Evolutionary conservation across 2,113 vertebrate species (phyloP).

Genomic region (Vulpes lagopus): DNA sequence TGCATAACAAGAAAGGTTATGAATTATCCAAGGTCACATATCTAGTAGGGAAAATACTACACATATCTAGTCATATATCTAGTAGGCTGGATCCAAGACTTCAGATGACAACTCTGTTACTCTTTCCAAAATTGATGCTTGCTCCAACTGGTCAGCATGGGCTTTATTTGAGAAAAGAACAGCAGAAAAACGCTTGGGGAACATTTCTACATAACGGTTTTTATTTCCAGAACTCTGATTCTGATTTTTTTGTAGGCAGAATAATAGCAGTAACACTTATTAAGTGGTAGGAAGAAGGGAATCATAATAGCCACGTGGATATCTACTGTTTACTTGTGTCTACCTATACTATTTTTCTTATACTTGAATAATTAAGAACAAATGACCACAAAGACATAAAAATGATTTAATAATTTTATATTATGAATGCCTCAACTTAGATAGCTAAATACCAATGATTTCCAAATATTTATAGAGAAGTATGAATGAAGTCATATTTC

Average conservation of each 20-base stretch:
- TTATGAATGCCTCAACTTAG: not conserved
- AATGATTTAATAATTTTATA: not conserved
- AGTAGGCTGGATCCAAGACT: not conserved
- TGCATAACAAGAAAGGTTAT: not conserved
- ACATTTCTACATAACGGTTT: not conserved
- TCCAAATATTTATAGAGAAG: slow-evolving; percentile 4
- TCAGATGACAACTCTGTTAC: not conserved
- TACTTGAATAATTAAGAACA: not conserved
- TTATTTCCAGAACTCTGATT: not conserved
- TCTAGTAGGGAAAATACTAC: not conserved
- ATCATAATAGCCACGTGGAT: not conserved
- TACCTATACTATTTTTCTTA: slow-evolving; percentile 23
- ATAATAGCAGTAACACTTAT: not conserved
- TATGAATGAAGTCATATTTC: slow-evolving; percentile 42
- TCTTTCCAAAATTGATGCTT: not conserved
- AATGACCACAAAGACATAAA: slow-evolving; percentile 41
- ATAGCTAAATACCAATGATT: not conserved
- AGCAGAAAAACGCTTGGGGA: not conserved
- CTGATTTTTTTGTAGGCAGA: not conserved
- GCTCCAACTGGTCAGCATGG: not conserved
- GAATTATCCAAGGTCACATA: not conserved
- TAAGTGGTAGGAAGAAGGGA: not conserved
- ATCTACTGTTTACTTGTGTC: not conserved
- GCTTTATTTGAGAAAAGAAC: not conserved
- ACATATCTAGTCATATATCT: not conserved